Evolutionary conservation across 2,888 invertebrate genomes (phyloP).

Genomic region (Leucophenga montana): DNA sequence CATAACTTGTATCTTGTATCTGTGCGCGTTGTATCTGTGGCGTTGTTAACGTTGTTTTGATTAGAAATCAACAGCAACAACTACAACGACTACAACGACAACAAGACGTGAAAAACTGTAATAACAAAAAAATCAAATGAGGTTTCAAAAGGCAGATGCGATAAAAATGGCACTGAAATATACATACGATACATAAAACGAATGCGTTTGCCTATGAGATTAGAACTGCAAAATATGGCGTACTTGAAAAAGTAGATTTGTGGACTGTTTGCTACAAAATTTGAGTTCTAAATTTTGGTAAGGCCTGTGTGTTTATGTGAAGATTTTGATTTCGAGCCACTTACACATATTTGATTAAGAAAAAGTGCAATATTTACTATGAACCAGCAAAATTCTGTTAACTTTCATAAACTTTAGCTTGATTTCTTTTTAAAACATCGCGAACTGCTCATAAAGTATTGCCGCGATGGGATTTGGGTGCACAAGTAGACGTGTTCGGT

Average conservation of each 20-base stretch:
- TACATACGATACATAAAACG: conserved; percentile 37
- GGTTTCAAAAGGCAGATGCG: conserved; percentile 64
- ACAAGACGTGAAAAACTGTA: conserved; percentile 54
- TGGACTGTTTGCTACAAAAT: too few species aligned
- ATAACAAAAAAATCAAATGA: conserved; percentile 57
- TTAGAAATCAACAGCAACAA: conserved; percentile 43
- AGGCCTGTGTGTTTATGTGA: too few species aligned
- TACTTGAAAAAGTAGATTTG: not conserved
- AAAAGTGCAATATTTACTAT: too few species aligned
- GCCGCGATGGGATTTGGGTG: too few species aligned
- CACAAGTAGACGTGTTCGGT: too few species aligned
- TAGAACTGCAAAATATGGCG: not conserved
- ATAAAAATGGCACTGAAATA: conserved; percentile 42
- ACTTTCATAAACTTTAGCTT: too few species aligned
- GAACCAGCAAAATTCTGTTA: too few species aligned
- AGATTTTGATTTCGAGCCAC: too few species aligned
- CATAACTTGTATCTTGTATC: conserved; percentile 40
- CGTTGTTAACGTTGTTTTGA: conserved; percentile 17
- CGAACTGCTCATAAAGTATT: too few species aligned
- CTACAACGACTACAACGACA: conserved; percentile 51
- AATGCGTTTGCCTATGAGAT: conserved; percentile 32
- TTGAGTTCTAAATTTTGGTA: too few species aligned
- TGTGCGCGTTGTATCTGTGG: conserved; percentile 15
- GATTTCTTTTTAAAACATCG: too few species aligned
- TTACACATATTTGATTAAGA: too few species aligned